Evolutionary conservation across 2,888 invertebrate species (phyloP).

Genomic region (Drosophila tanythrix): DNA sequence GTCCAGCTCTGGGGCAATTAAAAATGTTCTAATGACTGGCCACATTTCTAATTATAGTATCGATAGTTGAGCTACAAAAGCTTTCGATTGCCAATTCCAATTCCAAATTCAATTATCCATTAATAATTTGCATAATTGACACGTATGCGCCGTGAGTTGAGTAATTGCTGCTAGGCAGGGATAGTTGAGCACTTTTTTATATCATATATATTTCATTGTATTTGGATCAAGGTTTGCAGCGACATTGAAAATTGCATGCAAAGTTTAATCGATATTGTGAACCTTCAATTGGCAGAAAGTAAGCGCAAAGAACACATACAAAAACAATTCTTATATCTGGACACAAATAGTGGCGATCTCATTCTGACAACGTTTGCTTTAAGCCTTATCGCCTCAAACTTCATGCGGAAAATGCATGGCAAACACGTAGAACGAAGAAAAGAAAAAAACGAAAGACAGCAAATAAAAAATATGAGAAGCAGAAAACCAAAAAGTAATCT

Average conservation of each 20-base stretch:
- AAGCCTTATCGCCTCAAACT: constrained; percentile 19
- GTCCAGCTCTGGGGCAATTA: constrained; percentile 13
- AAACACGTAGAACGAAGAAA: constrained; percentile 60
- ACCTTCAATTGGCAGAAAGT: constrained; percentile 40
- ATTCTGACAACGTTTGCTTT: constrained; percentile 11
- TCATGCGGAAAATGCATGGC: constrained; percentile 59
- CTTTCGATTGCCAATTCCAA: constrained; percentile 43
- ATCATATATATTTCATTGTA: background rate
- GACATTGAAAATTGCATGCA: constrained; percentile 75
- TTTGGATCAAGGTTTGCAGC: constrained; percentile 63
- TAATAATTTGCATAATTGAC: constrained; percentile 63
- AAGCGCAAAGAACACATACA: constrained; percentile 23
- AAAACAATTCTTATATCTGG: background rate
- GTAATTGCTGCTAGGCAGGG: constrained; percentile 32
- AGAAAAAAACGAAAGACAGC: constrained; percentile 49
- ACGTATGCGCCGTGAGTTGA: constrained; percentile 23
- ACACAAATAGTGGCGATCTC: constrained; percentile 16
- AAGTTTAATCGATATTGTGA: constrained; percentile 69
- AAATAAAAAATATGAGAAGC: constrained; percentile 66
- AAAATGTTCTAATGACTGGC: constrained; percentile 17
- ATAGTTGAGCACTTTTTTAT: constrained; percentile 36
- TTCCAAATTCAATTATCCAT: constrained; percentile 41
- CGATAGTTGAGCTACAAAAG: constrained; percentile 24
- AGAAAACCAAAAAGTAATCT: constrained; percentile 45
- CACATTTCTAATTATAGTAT: constrained; percentile 15